phyloP scores from a whole-genome alignment of 2,797 vertebrate genomes.

The Uromys caudimaculatus region DNA sequence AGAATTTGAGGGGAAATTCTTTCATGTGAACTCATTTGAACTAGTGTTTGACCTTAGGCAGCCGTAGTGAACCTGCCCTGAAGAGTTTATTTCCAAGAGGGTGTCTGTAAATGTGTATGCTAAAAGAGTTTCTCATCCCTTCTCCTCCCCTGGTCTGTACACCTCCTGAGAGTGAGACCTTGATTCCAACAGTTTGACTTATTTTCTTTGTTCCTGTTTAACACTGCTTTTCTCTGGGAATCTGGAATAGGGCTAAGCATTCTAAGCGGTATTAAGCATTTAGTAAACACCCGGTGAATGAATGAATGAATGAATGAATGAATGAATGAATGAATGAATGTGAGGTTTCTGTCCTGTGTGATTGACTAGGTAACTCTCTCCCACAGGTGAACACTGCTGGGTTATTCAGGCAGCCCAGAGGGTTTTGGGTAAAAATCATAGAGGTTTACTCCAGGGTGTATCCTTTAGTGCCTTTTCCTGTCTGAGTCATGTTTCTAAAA shows the following conservation, averaged over 20 bases:
- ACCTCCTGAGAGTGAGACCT: neutral
- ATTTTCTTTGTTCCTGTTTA: neutral
- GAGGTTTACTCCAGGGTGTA: neutral
- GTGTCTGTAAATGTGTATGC: neutral
- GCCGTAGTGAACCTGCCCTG: neutral
- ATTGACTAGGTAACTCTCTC: neutral
- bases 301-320: neutral
- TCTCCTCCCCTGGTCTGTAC: neutral
- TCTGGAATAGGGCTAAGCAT: neutral
- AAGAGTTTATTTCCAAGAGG: neutral
- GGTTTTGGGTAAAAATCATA: neutral
- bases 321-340: neutral
- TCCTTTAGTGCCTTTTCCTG: neutral
- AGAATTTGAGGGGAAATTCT: neutral
- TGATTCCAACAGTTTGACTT: neutral
- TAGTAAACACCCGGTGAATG: neutral
- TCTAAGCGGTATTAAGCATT: neutral
- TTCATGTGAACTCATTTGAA: neutral
- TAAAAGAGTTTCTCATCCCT: neutral
- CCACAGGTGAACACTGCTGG: neutral
- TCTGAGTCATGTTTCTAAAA: constrained; percentile 25
- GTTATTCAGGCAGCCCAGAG: neutral
- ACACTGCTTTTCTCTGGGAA: neutral
- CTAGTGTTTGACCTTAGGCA: constrained; percentile 10
- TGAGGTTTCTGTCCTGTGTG: neutral